A percentile compares a stretch with the other conserved stretches of the same genome.
Conservation (phyloP, 1,140 invertebrate species). For the Pissodes strobi region DNA sequence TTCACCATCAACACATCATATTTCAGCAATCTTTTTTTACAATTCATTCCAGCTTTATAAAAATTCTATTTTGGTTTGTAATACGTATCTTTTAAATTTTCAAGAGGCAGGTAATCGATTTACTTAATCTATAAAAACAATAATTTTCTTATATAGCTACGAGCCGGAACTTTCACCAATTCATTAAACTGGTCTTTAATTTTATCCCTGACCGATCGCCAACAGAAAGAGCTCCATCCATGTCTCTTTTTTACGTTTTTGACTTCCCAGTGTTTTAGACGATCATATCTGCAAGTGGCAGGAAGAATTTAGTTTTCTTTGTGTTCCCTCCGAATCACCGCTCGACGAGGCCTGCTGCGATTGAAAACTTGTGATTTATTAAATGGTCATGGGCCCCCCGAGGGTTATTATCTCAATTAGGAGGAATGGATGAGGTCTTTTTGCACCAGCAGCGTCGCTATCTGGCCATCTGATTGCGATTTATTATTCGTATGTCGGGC, state of each 20-base stretch:
- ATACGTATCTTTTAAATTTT: too few relatives aligned
- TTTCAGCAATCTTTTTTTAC: too few relatives aligned
- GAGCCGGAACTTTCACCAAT: too few relatives aligned
- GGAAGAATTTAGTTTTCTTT: slow-evolving; percentile 32
- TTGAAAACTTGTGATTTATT: slow-evolving; percentile 41
- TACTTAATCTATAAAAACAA: too few relatives aligned
- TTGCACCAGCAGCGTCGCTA: slow-evolving; percentile 10
- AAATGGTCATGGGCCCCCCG: slow-evolving; percentile 20
- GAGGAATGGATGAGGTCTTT: slow-evolving; percentile 11
- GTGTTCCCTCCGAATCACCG: slow-evolving; percentile 15
- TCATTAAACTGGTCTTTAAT: too few relatives aligned
- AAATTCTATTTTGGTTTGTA: too few relatives aligned
- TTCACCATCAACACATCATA: too few relatives aligned
- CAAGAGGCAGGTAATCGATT: too few relatives aligned
- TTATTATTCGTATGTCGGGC: slow-evolving; percentile 7
- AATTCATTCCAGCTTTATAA: too few relatives aligned
- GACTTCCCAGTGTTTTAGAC: slow-evolving; percentile 3
- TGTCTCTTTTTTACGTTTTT: slow-evolving; percentile 7
- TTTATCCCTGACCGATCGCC: neutral
- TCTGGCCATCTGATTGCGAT: slow-evolving; percentile 6
- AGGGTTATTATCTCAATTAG: slow-evolving; percentile 41
- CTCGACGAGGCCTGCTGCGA: slow-evolving; percentile 14
- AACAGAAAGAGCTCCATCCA: neutral
- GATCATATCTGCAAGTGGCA: slow-evolving; percentile 24
- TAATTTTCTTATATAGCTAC: too few relatives aligned